These are phyloP conservation scores for Habropoda laboriosa DNA, from an alignment of 1,140 invertebrate genomes.

Conservation along the genomic window DNA sequence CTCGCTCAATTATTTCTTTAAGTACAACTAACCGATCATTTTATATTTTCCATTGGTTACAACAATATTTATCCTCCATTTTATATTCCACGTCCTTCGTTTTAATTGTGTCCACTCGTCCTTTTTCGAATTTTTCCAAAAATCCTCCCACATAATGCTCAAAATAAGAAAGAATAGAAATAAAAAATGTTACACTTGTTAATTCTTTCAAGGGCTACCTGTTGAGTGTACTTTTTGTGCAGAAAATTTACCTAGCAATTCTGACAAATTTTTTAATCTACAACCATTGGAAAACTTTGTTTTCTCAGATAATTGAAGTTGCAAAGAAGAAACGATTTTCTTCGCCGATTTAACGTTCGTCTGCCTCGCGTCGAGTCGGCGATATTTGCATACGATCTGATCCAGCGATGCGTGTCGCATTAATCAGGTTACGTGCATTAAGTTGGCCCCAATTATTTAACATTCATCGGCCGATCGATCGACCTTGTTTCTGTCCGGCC, in stretches of 20 bases:
- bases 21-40: neutral
- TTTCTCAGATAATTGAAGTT: too few relatives aligned
- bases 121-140: neutral
- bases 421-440: slow-evolving; percentile 45
- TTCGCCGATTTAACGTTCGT: neutral
- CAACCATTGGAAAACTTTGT: too few relatives aligned
- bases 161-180: neutral
- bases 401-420: slow-evolving; percentile 22
- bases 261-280: too few relatives aligned
- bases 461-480: slow-evolving; percentile 47
- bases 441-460: slow-evolving; percentile 45
- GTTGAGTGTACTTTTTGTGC: too few relatives aligned
- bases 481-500: slow-evolving; percentile 33
- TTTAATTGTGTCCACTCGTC: neutral
- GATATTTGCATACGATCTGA: slow-evolving; percentile 34
- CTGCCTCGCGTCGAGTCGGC: too few relatives aligned
- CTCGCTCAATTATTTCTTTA: neutral
- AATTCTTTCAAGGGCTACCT: too few relatives aligned
- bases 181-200: too few relatives aligned
- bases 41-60: neutral
- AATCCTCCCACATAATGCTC: neutral
- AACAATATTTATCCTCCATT: neutral
- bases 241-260: too few relatives aligned
- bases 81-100: neutral
- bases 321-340: neutral